Evolutionary conservation across 2,113 vertebrate genomes (phyloP), one percentile per base, ranked within the genome.

Genomic region (Phylloscopus whistleri): DNA sequence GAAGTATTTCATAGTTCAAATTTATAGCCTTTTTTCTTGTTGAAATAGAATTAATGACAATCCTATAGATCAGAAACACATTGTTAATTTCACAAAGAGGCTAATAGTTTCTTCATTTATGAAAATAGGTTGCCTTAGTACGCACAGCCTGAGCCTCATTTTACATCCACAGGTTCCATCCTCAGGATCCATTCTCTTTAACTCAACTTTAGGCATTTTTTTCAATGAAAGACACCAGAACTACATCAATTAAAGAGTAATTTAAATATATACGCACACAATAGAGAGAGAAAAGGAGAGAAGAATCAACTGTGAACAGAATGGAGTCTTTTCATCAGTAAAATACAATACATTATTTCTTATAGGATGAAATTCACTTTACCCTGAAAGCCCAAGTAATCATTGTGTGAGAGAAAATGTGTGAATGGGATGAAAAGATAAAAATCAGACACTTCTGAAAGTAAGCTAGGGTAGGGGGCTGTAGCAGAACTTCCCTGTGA

Each of bases 61-160:
- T 84, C n/a, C 28, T n/a, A 72, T 68, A 86, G 33, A 60, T 73
- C 90, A 77, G 90, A 83, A 66, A 84, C 63, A 93, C 80, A 94
- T 95, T 97, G 78, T 66, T 91, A 96, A 74, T 89, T 70, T 60
- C 77, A 93, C 64, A 95, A 95, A 90, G 83, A 89, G 33, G 41
- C 74, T 97, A 96, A 94, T 96, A 86, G 86, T 97, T 96, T 90
- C 92, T 96, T 87, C 94, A 93, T 87, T 94, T 96, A 87, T 93
- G 80, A 93, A 93, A 96, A 95, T 87, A 90, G 41, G 11, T 94
- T 95, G 56, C 69, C 96, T 92, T 87, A 84, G 83, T 92, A 82
- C 37, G 31, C 92, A 90, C 95, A 93, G 93, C 69, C 93, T 93
- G 90, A 92, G 74, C 18, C 66, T 92, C 69, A 63, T 88, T 91